Conservation (phyloP, 2,797 vertebrate genomes). For the Sphenopsis melanotis region DNA sequence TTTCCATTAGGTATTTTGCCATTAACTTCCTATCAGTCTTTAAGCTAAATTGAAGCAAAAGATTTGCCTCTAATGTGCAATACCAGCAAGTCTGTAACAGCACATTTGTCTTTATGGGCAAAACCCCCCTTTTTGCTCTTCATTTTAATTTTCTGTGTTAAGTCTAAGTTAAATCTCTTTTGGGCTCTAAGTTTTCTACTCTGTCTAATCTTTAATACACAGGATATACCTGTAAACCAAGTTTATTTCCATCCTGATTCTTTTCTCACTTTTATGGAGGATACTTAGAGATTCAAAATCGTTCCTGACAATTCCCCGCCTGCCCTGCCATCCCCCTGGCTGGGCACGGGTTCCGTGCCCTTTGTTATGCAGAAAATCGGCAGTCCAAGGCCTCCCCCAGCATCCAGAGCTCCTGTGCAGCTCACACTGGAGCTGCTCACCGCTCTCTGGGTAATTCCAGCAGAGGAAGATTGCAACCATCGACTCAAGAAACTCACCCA, state of each 20-base stretch:
- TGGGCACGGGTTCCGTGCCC: accelerated
- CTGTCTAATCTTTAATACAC: background rate
- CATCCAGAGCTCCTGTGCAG: background rate
- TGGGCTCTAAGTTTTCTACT: background rate
- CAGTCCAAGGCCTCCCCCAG: background rate
- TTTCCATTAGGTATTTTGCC: background rate
- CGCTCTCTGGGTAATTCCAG: accelerated
- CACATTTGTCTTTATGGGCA: background rate
- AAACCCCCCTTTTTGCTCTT: accelerated
- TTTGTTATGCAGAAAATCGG: accelerated
- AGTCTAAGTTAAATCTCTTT: background rate
- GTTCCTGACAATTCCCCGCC: background rate
- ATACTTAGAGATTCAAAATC: background rate
- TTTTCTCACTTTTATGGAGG: background rate
- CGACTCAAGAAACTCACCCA: background rate
- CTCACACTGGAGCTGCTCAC: background rate
- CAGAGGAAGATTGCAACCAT: accelerated
- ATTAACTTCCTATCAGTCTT: background rate
- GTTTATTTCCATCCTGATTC: background rate
- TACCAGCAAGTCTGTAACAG: background rate
- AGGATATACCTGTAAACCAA: background rate
- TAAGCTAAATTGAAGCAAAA: background rate
- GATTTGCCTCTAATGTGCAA: background rate
- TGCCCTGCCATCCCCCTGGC: accelerated
- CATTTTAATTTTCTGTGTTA: background rate